A percentile compares a stretch with the other conserved stretches of the same genome.
These are phyloP conservation scores for Heteromormyrus szaboi DNA, from an alignment of 2,797 vertebrate species.

Conservation along the genomic window DNA sequence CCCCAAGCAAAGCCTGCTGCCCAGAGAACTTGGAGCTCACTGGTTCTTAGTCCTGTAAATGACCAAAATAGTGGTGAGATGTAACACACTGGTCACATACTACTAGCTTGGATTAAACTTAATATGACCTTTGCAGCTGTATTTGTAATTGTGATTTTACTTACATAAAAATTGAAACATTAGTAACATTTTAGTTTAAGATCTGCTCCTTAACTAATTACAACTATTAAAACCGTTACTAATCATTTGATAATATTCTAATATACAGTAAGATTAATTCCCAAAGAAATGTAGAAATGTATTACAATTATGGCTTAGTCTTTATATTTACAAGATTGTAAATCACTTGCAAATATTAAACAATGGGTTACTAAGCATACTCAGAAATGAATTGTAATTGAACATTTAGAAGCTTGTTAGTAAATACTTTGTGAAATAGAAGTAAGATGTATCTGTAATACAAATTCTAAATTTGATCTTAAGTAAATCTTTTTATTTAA, in stretches of 20 bases:
- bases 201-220: neutral
- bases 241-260: neutral
- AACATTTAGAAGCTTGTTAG: neutral
- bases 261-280: neutral
- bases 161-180: neutral
- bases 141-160: neutral
- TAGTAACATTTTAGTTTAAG: neutral
- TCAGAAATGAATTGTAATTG: neutral
- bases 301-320: neutral
- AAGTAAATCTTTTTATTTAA: neutral
- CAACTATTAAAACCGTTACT: neutral
- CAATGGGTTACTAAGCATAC: neutral
- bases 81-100: neutral
- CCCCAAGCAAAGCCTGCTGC: neutral
- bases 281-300: neutral
- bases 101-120: neutral
- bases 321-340: neutral
- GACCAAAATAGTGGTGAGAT: neutral
- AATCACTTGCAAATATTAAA: neutral
- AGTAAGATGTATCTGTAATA: neutral
- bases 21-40: neutral
- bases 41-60: neutral
- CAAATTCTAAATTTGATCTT: neutral
- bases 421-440: neutral
- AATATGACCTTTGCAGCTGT: neutral